A percentile compares a stretch with the other conserved stretches of the same genome.
Evolutionary conservation across 2,888 invertebrate species (phyloP).

Genomic region (Agrypnus murinus): DNA sequence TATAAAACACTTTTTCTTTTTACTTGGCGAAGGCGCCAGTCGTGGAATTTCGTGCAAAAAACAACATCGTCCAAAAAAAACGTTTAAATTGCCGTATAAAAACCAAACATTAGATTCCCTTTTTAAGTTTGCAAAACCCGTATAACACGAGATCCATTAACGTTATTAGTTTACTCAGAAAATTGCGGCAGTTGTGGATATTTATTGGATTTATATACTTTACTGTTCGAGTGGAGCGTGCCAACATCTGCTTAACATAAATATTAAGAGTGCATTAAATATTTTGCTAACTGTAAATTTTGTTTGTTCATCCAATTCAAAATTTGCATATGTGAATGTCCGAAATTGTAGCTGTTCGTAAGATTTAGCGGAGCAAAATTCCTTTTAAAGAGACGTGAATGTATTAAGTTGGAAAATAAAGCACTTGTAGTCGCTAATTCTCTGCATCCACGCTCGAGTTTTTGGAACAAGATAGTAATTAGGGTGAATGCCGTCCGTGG

Average conservation of each 20-base stretch:
- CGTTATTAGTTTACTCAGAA: slow-evolving; percentile 22
- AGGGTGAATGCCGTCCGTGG: slow-evolving; percentile 18
- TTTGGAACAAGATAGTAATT: slow-evolving; percentile 23
- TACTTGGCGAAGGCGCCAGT: neutral
- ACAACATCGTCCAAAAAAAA: neutral
- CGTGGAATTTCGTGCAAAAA: neutral
- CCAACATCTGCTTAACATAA: slow-evolving; percentile 33
- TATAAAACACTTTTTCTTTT: neutral
- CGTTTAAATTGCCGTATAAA: neutral
- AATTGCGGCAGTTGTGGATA: neutral
- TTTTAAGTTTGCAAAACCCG: neutral
- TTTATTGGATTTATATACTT: slow-evolving; percentile 9
- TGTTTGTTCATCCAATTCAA: slow-evolving; percentile 25
- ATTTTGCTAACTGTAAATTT: slow-evolving; percentile 37
- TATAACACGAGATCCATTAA: slow-evolving; percentile 13
- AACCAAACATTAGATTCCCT: neutral
- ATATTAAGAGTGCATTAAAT: slow-evolving; percentile 26
- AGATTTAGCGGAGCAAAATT: slow-evolving; percentile 30
- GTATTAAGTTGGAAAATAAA: slow-evolving; percentile 27
- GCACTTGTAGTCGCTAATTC: slow-evolving; percentile 28
- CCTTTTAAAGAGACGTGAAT: slow-evolving; percentile 21
- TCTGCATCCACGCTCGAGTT: slow-evolving; percentile 23
- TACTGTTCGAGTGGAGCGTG: slow-evolving; percentile 16
- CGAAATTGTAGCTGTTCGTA: slow-evolving; percentile 32
- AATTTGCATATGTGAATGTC: slow-evolving; percentile 41